phyloP scores from a whole-genome alignment of 1,140 invertebrate genomes.

The Bombus waltoni region DNA sequence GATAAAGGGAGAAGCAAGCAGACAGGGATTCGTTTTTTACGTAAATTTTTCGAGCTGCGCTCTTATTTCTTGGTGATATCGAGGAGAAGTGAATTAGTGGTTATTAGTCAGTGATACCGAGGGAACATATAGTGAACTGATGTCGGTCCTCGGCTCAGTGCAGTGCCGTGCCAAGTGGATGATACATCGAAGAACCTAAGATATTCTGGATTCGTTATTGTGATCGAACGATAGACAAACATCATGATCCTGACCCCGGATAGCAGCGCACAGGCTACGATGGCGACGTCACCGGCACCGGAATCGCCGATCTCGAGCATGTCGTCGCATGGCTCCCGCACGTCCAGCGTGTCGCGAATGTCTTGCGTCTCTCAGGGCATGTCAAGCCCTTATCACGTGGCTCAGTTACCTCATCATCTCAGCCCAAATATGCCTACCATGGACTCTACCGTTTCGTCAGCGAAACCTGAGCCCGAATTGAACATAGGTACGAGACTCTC shows the following conservation, averaged over 20 bases:
- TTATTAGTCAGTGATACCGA: conserved; percentile 47
- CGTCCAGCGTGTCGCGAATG: conserved; percentile 63
- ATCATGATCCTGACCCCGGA: conserved; percentile 79
- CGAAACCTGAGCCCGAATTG: conserved; percentile 84
- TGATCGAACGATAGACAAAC: neutral
- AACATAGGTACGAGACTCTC: conserved; percentile 82
- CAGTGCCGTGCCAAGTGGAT: conserved; percentile 62
- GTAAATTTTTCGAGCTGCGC: too few relatives aligned
- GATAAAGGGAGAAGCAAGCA: neutral
- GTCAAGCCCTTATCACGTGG: conserved; percentile 73
- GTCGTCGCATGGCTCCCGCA: conserved; percentile 66
- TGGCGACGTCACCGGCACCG: conserved; percentile 60
- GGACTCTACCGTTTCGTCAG: conserved; percentile 85
- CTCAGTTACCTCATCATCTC: conserved; percentile 70
- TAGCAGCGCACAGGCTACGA: conserved; percentile 74
- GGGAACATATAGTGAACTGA: conserved; percentile 41
- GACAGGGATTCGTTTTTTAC: too few relatives aligned
- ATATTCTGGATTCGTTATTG: neutral
- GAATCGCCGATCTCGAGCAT: conserved; percentile 70
- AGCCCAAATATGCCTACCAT: conserved; percentile 82
- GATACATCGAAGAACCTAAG: neutral
- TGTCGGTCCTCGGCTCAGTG: conserved; percentile 55
- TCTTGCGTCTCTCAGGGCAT: conserved; percentile 70
- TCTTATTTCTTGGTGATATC: neutral
- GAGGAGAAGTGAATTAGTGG: conserved; percentile 40